These are phyloP conservation scores for Laothoe populi DNA, from an alignment of 2,888 invertebrate species.

Conservation along the genomic window DNA sequence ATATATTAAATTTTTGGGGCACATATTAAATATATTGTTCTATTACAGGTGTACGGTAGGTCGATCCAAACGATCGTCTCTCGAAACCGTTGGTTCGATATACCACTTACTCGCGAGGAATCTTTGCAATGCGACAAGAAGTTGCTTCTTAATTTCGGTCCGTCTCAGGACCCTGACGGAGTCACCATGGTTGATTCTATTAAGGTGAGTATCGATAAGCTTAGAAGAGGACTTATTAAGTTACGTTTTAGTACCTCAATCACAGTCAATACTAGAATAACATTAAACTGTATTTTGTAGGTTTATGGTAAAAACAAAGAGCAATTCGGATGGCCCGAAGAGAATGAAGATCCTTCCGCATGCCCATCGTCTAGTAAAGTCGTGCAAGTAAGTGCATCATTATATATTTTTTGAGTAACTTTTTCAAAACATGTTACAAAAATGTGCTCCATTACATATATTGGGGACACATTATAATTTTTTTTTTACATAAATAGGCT, in stretches of 20 bases:
- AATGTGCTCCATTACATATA: too few relatives aligned
- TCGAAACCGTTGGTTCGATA: conserved; percentile 96
- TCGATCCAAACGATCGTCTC: conserved; percentile 89
- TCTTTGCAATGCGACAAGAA: conserved; percentile 96
- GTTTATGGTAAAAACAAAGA: conserved; percentile 97
- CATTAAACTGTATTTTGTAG: conserved; percentile 57
- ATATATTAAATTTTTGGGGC: neutral
- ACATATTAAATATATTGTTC: neutral
- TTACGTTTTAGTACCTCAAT: neutral
- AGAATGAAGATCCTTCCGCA: conserved; percentile 90
- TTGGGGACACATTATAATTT: too few relatives aligned
- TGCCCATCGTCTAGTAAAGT: conserved; percentile 77
- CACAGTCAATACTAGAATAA: neutral
- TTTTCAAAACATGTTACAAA: neutral
- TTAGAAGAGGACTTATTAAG: neutral
- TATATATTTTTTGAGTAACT: neutral
- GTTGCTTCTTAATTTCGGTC: conserved; percentile 92
- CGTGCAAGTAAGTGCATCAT: conserved; percentile 57
- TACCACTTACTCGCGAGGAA: conserved; percentile 97
- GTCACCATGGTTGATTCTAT: conserved; percentile 97
- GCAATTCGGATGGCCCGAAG: conserved; percentile 98
- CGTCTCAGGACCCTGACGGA: conserved; percentile 93
- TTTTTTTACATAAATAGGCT: too few relatives aligned
- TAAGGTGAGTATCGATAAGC: conserved; percentile 85
- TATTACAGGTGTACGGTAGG: conserved; percentile 87